These are phyloP conservation scores for Temnothorax curvispinosus DNA, from an alignment of 1,140 invertebrate species.

Conservation along the genomic window DNA sequence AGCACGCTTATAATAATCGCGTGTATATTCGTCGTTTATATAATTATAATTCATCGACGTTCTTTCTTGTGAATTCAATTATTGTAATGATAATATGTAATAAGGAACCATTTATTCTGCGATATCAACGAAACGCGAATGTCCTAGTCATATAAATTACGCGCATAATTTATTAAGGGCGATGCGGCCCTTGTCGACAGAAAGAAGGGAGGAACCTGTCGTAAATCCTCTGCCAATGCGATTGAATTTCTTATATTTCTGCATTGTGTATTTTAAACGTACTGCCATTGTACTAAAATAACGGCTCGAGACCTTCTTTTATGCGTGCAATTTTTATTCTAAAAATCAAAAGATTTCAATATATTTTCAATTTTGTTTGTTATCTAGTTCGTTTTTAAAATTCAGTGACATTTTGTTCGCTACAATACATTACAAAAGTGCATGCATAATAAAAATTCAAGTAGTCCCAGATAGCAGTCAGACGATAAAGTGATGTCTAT, in stretches of 20 bases:
- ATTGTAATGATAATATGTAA: constrained; percentile 66
- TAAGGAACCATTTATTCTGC: constrained; percentile 63
- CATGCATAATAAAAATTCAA: constrained; percentile 9
- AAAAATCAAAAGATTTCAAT: not conserved
- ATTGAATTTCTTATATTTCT: not conserved
- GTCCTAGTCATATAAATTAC: constrained; percentile 56
- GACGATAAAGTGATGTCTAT: too few species aligned
- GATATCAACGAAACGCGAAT: constrained; percentile 61
- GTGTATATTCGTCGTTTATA: constrained; percentile 76
- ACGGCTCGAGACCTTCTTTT: not conserved
- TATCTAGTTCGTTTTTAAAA: not conserved
- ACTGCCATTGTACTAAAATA: not conserved
- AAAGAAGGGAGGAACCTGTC: constrained; percentile 56
- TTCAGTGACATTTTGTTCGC: not conserved
- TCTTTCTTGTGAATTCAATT: constrained; percentile 75
- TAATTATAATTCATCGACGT: constrained; percentile 73
- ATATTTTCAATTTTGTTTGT: not conserved
- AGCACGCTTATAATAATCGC: constrained; percentile 73
- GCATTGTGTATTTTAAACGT: constrained; percentile 15
- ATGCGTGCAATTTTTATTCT: not conserved
- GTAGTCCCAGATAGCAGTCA: not conserved
- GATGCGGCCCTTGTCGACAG: constrained; percentile 6
- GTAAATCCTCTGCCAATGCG: not conserved
- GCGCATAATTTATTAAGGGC: constrained; percentile 54
- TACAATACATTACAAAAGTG: not conserved